Conservation (phyloP, 2,888 invertebrate species). For the Drosophila melanosoma region DNA sequence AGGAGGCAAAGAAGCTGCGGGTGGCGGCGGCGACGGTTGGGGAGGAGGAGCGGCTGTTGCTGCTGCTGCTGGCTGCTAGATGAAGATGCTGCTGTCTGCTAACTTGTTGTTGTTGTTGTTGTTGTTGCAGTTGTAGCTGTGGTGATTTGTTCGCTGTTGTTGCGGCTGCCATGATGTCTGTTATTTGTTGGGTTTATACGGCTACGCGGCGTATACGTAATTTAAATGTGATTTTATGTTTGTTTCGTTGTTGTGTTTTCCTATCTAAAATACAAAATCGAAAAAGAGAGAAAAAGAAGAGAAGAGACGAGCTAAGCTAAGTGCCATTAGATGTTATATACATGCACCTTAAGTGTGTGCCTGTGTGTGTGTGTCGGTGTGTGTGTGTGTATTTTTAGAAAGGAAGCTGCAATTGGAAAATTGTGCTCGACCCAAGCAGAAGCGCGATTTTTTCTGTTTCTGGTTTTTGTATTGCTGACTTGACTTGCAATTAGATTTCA, state of each 20-base stretch:
- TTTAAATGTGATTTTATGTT: conserved; percentile 68
- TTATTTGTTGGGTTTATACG: conserved; percentile 54
- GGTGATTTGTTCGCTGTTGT: conserved; percentile 67
- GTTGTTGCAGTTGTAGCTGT: conserved; percentile 45
- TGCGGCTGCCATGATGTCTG: conserved; percentile 75
- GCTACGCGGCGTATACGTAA: conserved; percentile 71
- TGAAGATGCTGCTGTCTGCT: conserved; percentile 64
- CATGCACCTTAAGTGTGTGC: conserved; percentile 25
- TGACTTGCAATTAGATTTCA: conserved; percentile 62
- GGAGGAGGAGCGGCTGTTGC: conserved; percentile 31
- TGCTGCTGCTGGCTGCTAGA: conserved; percentile 46
- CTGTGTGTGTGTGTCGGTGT: conserved; percentile 13
- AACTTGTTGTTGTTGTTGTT: conserved; percentile 37
- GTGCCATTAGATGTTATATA: conserved; percentile 48
- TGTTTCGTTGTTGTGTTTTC: conserved; percentile 27
- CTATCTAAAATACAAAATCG: conserved; percentile 60
- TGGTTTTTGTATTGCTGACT: conserved; percentile 10
- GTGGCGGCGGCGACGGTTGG: conserved; percentile 41
- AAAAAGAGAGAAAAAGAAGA: conserved; percentile 38
- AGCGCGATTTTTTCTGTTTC: conserved; percentile 21
- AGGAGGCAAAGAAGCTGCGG: conserved; percentile 44
- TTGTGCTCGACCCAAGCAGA: conserved; percentile 32
- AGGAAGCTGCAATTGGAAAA: conserved; percentile 59
- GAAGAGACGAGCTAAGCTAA: conserved; percentile 42
- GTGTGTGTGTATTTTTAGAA: conserved; percentile 63